These are phyloP conservation scores for Notechis scutatus DNA, from an alignment of 2,113 vertebrate genomes.

Conservation along the genomic window DNA sequence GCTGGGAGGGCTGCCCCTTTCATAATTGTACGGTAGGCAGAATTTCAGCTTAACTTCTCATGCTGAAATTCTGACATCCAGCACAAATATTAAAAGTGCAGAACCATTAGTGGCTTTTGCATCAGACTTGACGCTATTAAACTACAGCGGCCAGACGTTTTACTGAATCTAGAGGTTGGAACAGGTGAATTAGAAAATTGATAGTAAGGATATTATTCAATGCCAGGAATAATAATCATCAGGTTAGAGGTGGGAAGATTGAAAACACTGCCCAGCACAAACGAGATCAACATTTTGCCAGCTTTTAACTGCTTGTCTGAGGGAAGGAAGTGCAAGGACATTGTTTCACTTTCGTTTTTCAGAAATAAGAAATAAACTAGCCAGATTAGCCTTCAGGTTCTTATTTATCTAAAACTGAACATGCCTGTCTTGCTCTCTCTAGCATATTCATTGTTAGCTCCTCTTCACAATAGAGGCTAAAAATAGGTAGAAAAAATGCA, in stretches of 20 bases:
- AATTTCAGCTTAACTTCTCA: neutral
- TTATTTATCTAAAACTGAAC: neutral
- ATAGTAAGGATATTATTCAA: neutral
- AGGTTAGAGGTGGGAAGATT: neutral
- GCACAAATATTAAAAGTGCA: neutral
- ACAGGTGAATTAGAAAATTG: neutral
- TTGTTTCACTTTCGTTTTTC: neutral
- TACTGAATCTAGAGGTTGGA: neutral
- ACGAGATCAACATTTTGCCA: neutral
- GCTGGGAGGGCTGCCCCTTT: neutral
- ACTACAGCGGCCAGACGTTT: neutral
- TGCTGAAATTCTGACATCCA: neutral
- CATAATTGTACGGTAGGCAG: neutral
- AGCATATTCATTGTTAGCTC: neutral
- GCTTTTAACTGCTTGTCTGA: neutral
- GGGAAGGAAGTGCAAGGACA: neutral
- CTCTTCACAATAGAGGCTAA: neutral
- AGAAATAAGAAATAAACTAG: neutral
- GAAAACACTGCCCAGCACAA: neutral
- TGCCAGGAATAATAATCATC: neutral
- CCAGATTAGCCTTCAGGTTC: neutral
- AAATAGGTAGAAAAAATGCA: neutral
- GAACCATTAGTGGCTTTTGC: neutral
- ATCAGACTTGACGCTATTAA: neutral
- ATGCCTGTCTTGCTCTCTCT: neutral